Percentiles rank a stretch among this genome's conserved stretches.
These are phyloP conservation scores for Brachystomella parvula DNA, from an alignment of 1,140 invertebrate species.

Conservation along the genomic window DNA sequence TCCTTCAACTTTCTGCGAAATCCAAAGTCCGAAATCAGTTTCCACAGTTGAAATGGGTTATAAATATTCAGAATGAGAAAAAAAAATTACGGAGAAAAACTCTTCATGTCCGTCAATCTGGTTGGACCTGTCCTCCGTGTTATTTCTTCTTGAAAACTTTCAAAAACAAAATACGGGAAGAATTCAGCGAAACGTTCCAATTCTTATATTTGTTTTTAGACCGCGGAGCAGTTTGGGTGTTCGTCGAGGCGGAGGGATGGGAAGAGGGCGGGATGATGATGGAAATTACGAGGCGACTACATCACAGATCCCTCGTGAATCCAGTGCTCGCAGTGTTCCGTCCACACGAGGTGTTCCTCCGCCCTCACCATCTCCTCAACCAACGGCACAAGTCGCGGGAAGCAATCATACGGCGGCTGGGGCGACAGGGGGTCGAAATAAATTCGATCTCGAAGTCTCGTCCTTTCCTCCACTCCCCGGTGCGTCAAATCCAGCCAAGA, in stretches of 20 bases:
- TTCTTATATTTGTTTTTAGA: slow-evolving; percentile 27
- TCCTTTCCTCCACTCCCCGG: slow-evolving; percentile 75
- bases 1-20: no score
- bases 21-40: no score
- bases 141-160: no score
- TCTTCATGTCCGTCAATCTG: no score
- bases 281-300: slow-evolving; percentile 21
- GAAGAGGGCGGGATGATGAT: slow-evolving; percentile 28
- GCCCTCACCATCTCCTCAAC: slow-evolving; percentile 17
- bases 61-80: no score
- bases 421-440: slow-evolving; percentile 28
- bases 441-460: slow-evolving; percentile 71
- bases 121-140: no score
- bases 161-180: no score
- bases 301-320: background rate
- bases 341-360: slow-evolving; percentile 24
- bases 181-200: no score
- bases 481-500: slow-evolving; percentile 39
- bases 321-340: slow-evolving; percentile 27
- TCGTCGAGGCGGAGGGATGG: slow-evolving; percentile 11
- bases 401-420: background rate
- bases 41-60: no score
- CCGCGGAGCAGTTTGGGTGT: slow-evolving; percentile 32
- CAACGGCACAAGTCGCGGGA: slow-evolving; percentile 4
- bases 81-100: no score